Evolutionary conservation across 2,888 invertebrate genomes (phyloP), one percentile per base, ranked within the genome.

Genomic region (Leuctra nigra): DNA sequence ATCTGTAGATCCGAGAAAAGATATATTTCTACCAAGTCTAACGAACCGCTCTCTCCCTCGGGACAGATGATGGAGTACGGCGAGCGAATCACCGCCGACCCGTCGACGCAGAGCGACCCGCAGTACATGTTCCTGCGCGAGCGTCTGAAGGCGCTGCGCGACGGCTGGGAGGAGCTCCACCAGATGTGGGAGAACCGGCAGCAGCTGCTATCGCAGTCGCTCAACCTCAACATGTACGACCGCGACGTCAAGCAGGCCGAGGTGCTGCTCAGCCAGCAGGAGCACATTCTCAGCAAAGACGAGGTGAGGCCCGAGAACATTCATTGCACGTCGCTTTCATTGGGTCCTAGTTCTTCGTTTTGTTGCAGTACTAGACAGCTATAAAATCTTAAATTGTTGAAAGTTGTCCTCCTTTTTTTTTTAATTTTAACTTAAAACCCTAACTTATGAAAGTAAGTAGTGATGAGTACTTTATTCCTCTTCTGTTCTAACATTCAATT

Each of bases 51-150:
- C n/a, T n/a, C n/a, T n/a, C n/a, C n/a, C n/a, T n/a, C n/a, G n/a
- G n/a, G n/a, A n/a, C n/a, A n/a, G 79, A 99, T 99, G 96, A 98
- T 99, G 91, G 96, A 97, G 69, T 99, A 98, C 69, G 99, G 99
- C 39, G 96, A 96, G 72, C 84, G 90, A 67, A 82, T 97, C 64
- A 96, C 96, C 53, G 85, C 89, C 58, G 89, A 89, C 68, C 87
- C 88, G 33, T 83, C 83, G 33, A 86, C 94, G 63, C 85, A 92
- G 72, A 87, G 94, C 73, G 99, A 99, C 76, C 95, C 98, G 41
- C 99, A 99, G 73, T 99, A 99, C 77, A 98, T 99, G 98, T 99
- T 99, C 90, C 78, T 99, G 67, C 84, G 98, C 61, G 97, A 98
- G 76, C 84, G 99, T 46, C 79, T 99, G 64, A 97, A 95, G 80